Conservation (phyloP, 2,113 vertebrate species). For the Spheniscus mendiculus region DNA sequence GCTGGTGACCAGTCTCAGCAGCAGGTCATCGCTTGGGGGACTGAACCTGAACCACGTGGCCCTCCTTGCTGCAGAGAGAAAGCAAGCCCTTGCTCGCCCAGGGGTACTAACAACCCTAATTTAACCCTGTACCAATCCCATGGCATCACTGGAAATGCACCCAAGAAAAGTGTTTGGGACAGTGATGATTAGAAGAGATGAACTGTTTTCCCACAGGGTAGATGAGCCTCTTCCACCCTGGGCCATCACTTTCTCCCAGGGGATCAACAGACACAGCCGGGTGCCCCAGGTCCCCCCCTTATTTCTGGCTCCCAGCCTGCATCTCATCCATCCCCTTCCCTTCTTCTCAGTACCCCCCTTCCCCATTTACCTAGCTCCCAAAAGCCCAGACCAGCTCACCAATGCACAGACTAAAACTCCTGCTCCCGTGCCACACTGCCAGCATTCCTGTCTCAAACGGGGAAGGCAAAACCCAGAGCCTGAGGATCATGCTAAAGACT, state of each 20-base stretch:
- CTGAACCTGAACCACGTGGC: background rate
- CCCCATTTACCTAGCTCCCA: background rate
- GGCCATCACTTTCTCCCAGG: background rate
- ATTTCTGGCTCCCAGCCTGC: background rate
- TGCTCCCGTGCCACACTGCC: rapidly evolving
- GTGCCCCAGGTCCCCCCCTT: background rate
- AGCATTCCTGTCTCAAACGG: background rate
- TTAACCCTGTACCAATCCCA: background rate
- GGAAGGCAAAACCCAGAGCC: background rate
- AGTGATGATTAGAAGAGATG: background rate
- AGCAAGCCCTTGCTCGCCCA: background rate
- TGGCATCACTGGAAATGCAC: background rate
- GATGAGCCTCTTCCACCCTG: background rate
- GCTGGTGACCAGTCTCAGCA: background rate
- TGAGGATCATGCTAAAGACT: background rate
- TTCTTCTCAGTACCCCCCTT: background rate
- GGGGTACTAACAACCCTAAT: background rate
- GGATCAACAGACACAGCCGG: background rate
- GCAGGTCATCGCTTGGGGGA: background rate
- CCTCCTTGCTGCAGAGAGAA: background rate
- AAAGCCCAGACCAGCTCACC: background rate
- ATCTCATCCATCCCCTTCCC: background rate
- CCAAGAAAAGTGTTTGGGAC: background rate
- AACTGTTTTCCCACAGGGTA: background rate
- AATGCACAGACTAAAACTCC: background rate